phyloP scores from a whole-genome alignment of 2,797 vertebrate genomes.

The Silurus lanzhouensis region DNA sequence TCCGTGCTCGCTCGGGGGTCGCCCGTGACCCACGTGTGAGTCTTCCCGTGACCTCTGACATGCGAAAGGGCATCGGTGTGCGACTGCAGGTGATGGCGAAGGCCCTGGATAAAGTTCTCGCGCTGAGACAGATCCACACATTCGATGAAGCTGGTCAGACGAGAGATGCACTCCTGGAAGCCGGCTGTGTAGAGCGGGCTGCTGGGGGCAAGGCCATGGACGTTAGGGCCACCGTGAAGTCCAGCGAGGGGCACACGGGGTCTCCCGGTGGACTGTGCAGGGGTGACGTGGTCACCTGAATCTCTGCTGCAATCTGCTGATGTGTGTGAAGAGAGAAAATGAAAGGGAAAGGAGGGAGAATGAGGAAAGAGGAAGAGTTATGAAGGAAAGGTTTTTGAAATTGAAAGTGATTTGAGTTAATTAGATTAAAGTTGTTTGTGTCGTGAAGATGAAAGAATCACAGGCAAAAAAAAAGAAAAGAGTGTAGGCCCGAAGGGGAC shows the following conservation, averaged over 20 bases:
- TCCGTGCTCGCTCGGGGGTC: slow-evolving; percentile 36
- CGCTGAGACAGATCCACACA: slow-evolving; percentile 54
- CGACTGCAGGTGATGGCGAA: slow-evolving; percentile 54
- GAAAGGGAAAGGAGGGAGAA: neutral
- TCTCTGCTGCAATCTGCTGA: slow-evolving; percentile 36
- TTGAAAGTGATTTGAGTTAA: neutral
- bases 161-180: slow-evolving; percentile 55
- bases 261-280: slow-evolving; percentile 20
- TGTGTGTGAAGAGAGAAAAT: neutral
- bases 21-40: slow-evolving; percentile 37
- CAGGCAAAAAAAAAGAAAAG: neutral
- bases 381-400: neutral
- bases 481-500: neutral
- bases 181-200: slow-evolving; percentile 57
- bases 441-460: neutral
- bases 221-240: slow-evolving; percentile 21
- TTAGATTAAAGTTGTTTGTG: slow-evolving; percentile 1
- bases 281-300: neutral
- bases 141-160: slow-evolving; percentile 54
- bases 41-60: slow-evolving; percentile 21
- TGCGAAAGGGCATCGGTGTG: slow-evolving; percentile 23
- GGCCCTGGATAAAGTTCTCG: slow-evolving; percentile 52
- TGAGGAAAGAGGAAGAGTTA: neutral
- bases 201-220: slow-evolving; percentile 19
- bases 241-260: slow-evolving; percentile 20